Evolutionary conservation across 1,140 invertebrate species (phyloP).

Genomic region (Phortica variegata): DNA sequence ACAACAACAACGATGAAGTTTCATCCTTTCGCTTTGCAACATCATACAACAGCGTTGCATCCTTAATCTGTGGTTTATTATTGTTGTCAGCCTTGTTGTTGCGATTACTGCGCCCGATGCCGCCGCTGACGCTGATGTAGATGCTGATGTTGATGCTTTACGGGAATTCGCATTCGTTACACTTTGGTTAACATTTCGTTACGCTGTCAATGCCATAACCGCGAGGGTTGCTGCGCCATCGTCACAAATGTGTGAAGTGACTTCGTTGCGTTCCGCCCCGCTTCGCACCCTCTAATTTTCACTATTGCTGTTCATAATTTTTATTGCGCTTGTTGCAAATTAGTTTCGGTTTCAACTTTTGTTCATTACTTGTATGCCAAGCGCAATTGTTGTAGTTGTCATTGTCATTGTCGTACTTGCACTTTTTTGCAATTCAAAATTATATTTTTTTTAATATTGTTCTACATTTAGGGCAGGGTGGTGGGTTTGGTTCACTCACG

Average conservation of each 20-base stretch:
- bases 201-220: conserved; percentile 47
- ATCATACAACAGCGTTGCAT: neutral
- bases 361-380: neutral
- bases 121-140: neutral
- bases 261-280: conserved; percentile 14
- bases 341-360: conserved; percentile 48
- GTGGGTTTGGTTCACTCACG: conserved; percentile 2
- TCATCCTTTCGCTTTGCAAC: conserved; percentile 5
- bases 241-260: conserved; percentile 23
- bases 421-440: conserved; percentile 52
- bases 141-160: neutral
- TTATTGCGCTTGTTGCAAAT: conserved; percentile 55
- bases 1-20: too few relatives aligned
- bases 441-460: conserved; percentile 21
- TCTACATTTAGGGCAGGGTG: neutral
- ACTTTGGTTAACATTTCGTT: conserved; percentile 50
- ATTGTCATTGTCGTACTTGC: conserved; percentile 29
- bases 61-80: too few relatives aligned
- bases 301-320: conserved; percentile 52
- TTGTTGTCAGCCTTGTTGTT: too few relatives aligned
- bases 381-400: neutral
- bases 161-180: conserved; percentile 35
- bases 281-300: conserved; percentile 32
- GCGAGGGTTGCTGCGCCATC: conserved; percentile 18
- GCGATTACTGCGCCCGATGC: neutral